These are phyloP conservation scores for Trididemnum nubilum DNA, from an alignment of 23 tunicate species.

Conservation along the genomic window DNA sequence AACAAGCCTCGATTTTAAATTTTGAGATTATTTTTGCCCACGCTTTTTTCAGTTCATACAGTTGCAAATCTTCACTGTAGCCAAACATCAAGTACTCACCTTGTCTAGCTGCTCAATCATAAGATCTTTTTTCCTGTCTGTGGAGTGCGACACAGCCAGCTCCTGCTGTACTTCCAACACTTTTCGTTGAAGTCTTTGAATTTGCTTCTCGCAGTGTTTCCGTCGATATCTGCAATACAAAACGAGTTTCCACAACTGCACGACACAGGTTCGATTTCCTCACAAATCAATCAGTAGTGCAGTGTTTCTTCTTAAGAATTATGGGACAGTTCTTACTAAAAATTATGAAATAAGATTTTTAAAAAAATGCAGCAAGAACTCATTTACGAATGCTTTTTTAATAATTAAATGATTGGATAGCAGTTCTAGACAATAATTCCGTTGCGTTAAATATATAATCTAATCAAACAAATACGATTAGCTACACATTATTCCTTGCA, in stretches of 20 bases:
- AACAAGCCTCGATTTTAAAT: no score
- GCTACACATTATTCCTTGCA: no score
- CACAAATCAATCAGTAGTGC: no score
- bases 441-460: no score
- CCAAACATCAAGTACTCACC: constrained; percentile 22
- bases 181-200: constrained; percentile 76
- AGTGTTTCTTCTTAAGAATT: no score
- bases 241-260: background rate
- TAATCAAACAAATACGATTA: no score
- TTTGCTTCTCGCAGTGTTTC: constrained; percentile 90
- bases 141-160: constrained; percentile 89
- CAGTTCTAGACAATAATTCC: no score
- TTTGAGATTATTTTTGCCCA: background rate
- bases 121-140: constrained; percentile 76
- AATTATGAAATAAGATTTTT: no score
- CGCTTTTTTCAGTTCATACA: background rate
- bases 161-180: constrained; percentile 88
- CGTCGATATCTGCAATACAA: constrained; percentile 73
- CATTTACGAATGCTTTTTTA: no score
- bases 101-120: constrained; percentile 95
- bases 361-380: no score
- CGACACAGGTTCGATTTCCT: background rate
- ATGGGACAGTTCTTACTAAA: no score
- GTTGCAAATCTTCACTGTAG: background rate
- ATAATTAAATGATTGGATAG: no score